A percentile compares a stretch with the other conserved stretches of the same genome.
These are phyloP conservation scores for Nymphalis c-album DNA, from an alignment of 2,888 invertebrate genomes.

Conservation along the genomic window DNA sequence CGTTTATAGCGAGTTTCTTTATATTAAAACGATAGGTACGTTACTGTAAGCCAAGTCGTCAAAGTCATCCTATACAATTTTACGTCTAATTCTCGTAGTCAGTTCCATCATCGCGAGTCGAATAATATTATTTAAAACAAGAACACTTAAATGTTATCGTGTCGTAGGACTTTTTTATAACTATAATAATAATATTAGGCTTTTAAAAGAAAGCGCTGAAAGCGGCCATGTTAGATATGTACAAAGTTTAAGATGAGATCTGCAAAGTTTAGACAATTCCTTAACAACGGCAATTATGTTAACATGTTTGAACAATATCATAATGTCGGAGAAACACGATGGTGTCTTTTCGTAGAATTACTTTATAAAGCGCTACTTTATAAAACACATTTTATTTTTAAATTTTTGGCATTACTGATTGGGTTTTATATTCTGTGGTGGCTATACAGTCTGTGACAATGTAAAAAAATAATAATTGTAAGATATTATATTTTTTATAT, in stretches of 20 bases:
- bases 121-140: not conserved
- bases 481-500: too few species aligned
- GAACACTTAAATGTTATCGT: not conserved
- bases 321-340: not conserved
- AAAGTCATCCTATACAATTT: too few species aligned
- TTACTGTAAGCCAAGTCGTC: too few species aligned
- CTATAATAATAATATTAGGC: not conserved
- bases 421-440: too few species aligned
- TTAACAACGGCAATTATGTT: not conserved
- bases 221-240: not conserved
- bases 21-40: too few species aligned
- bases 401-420: too few species aligned
- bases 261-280: not conserved
- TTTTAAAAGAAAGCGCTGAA: not conserved
- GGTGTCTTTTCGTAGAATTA: not conserved
- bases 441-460: too few species aligned
- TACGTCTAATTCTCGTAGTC: too few species aligned
- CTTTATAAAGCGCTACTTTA: too few species aligned
- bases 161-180: not conserved
- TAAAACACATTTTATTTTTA: not conserved
- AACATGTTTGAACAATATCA: conserved; percentile 3
- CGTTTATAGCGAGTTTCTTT: too few species aligned
- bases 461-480: too few species aligned
- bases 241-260: not conserved
- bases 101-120: too few species aligned